Percentiles rank a stretch among this genome's conserved stretches.
Conservation (phyloP, 2,888 invertebrate genomes). For the Nesidiocoris tenuis region DNA sequence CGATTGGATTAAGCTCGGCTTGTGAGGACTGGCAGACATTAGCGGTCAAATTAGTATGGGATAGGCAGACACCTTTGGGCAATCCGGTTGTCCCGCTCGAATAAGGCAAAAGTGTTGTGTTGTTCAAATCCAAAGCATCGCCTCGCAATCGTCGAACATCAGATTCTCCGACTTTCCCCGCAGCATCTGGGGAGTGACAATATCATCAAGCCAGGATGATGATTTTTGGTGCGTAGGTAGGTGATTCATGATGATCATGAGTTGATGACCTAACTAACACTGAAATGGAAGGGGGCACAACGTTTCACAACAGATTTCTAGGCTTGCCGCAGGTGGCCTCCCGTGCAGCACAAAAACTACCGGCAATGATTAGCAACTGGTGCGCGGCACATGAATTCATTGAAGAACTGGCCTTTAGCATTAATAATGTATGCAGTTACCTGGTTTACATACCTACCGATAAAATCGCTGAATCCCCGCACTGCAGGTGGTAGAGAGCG, state of each 20-base stretch:
- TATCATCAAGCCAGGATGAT: too few relatives aligned
- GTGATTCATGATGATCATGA: background rate
- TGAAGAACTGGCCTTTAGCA: too few relatives aligned
- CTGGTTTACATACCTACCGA: conserved; percentile 21
- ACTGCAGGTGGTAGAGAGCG: conserved; percentile 31
- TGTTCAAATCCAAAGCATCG: background rate
- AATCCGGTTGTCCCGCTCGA: conserved; percentile 46
- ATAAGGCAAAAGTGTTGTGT: conserved; percentile 38
- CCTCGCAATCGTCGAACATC: background rate
- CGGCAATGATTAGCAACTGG: too few relatives aligned
- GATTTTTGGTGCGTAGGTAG: too few relatives aligned
- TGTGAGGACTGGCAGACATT: conserved; percentile 18
- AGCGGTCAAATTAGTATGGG: conserved; percentile 41
- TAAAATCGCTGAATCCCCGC: conserved; percentile 21
- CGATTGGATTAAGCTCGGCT: conserved; percentile 9
- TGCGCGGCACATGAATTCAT: too few relatives aligned
- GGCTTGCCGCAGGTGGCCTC: too few relatives aligned
- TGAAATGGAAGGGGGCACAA: too few relatives aligned
- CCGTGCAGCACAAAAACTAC: too few relatives aligned
- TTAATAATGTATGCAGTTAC: too few relatives aligned
- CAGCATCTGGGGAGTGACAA: too few relatives aligned
- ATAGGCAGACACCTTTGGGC: conserved; percentile 46
- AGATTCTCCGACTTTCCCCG: background rate
- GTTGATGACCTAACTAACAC: background rate
- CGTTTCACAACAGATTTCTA: too few relatives aligned